Evolutionary conservation across 2,113 vertebrate genomes (phyloP).

Genomic region (Caranx melampygus): DNA sequence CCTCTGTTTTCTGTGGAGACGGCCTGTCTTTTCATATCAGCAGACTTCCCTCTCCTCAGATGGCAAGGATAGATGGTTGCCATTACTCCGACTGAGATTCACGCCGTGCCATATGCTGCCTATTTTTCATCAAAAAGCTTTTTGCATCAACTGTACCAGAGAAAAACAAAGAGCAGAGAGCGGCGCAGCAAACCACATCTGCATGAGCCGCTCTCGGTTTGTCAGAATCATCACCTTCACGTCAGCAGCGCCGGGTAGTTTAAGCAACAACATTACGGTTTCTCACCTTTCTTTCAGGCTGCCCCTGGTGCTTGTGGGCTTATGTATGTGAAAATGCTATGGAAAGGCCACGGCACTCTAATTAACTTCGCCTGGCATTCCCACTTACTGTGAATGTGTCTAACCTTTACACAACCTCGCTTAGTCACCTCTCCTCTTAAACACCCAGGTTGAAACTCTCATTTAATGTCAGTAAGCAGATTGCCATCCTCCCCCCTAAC

Average conservation of each 20-base stretch:
- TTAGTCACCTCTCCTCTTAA: constrained; percentile 71
- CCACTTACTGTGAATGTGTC: constrained; percentile 55
- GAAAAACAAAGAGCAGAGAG: not conserved
- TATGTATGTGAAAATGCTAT: constrained; percentile 61
- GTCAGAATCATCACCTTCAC: constrained; percentile 52
- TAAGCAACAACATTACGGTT: constrained; percentile 53
- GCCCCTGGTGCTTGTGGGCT: constrained; percentile 44
- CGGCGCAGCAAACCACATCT: constrained; percentile 28
- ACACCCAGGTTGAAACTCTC: constrained; percentile 65
- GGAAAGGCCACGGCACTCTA: constrained; percentile 74
- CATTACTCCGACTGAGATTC: constrained; percentile 62
- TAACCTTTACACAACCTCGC: constrained; percentile 78
- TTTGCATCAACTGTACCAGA: not conserved
- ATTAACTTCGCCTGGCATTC: constrained; percentile 77
- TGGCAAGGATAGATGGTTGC: constrained; percentile 66
- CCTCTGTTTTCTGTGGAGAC: constrained; percentile 46
- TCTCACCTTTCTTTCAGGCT: constrained; percentile 57
- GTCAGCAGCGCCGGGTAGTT: constrained; percentile 43
- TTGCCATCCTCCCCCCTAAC: constrained; percentile 16
- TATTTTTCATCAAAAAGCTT: constrained; percentile 21
- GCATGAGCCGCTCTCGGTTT: constrained; percentile 29
- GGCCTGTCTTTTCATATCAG: constrained; percentile 51
- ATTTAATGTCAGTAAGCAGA: constrained; percentile 73
- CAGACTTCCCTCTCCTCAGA: constrained; percentile 46
- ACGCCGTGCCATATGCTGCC: constrained; percentile 61